Percentiles rank a stretch among this genome's conserved stretches.
Conservation (phyloP, 2,888 invertebrate species). For the Leptopilina syphax region DNA sequence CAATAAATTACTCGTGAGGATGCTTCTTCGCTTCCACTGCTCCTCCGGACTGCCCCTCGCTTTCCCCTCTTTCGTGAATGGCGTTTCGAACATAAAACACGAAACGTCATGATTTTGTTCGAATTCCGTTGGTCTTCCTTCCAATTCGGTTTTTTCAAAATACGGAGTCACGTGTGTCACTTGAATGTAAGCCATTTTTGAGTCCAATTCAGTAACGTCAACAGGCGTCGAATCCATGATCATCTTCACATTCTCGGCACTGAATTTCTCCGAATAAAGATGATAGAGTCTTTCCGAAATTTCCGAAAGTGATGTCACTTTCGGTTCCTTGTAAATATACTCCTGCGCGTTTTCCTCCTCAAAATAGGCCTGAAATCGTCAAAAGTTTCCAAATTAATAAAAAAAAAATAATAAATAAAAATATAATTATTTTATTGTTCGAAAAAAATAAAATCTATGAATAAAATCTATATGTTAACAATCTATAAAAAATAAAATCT, state of each 20-base stretch:
- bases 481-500: too few species aligned
- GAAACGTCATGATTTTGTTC: slow-evolving; percentile 93
- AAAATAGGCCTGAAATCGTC: slow-evolving; percentile 81
- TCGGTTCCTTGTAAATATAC: slow-evolving; percentile 97
- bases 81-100: slow-evolving; percentile 96
- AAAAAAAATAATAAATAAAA: neutral
- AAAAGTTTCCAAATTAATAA: neutral
- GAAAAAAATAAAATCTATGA: too few species aligned
- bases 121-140: slow-evolving; percentile 88
- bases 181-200: slow-evolving; percentile 93
- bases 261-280: slow-evolving; percentile 92
- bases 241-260: slow-evolving; percentile 90
- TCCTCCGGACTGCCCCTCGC: slow-evolving; percentile 89
- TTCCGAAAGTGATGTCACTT: slow-evolving; percentile 94
- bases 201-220: slow-evolving; percentile 86
- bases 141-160: slow-evolving; percentile 85
- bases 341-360: slow-evolving; percentile 92
- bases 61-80: slow-evolving; percentile 91
- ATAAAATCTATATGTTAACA: too few species aligned
- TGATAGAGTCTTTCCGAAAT: slow-evolving; percentile 92
- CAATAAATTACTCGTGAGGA: slow-evolving; percentile 86
- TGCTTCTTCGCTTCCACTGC: slow-evolving; percentile 94
- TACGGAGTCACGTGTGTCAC: slow-evolving; percentile 96
- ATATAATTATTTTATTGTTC: too few species aligned
- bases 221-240: slow-evolving; percentile 96